Evolutionary conservation across 2,113 vertebrate genomes (phyloP).

Genomic region (Rhombomys opimus): DNA sequence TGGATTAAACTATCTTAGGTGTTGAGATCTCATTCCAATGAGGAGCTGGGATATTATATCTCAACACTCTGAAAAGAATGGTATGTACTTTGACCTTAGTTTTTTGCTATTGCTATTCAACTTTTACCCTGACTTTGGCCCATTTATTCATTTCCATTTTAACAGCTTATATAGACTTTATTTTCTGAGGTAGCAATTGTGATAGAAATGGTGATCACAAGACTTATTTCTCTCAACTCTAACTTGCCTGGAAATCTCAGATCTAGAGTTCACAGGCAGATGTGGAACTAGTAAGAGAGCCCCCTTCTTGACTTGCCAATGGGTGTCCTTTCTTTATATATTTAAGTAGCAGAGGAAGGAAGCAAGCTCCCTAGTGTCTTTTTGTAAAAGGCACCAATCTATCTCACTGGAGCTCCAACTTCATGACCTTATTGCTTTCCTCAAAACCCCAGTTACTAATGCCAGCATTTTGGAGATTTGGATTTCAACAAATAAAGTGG

Average conservation of each 20-base stretch:
- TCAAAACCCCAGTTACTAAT: neutral
- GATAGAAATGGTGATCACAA: neutral
- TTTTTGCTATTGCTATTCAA: neutral
- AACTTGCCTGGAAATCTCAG: neutral
- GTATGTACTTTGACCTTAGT: neutral
- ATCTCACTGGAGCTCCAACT: neutral
- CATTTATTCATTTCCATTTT: neutral
- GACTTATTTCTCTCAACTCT: neutral
- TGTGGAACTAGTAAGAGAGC: neutral
- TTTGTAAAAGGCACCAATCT: neutral
- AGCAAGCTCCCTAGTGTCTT: neutral
- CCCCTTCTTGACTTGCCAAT: neutral
- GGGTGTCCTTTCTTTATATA: neutral
- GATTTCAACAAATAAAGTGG: neutral
- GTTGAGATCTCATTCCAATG: neutral
- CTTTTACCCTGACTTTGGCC: neutral
- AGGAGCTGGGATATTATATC: neutral
- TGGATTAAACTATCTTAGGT: neutral
- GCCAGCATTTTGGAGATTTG: neutral
- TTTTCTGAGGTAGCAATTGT: conserved; percentile 35
- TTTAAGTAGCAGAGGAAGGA: neutral
- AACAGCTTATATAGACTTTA: neutral
- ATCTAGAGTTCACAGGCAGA: neutral
- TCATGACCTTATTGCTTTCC: neutral
- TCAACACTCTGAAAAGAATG: neutral